Evolutionary conservation across 1,140 invertebrate species (phyloP).

Genomic region (Magallana gigas): DNA sequence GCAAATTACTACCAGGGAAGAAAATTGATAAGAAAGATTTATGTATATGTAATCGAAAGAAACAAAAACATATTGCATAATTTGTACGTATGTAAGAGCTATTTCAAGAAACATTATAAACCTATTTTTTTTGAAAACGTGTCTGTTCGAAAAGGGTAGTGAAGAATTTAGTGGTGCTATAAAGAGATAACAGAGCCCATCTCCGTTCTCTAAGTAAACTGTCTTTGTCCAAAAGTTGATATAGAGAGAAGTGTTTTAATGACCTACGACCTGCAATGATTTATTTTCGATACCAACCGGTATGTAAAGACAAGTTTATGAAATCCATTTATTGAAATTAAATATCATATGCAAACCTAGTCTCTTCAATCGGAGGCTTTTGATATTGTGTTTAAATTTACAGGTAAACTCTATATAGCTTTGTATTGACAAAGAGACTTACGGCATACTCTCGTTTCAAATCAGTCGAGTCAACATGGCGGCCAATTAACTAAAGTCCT

Average conservation of each 20-base stretch:
- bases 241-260: background rate
- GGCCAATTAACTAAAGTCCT: background rate
- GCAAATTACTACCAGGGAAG: no score
- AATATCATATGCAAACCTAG: slow-evolving; percentile 11
- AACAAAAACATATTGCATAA: no score
- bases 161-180: background rate
- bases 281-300: background rate
- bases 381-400: slow-evolving; percentile 17
- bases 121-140: no score
- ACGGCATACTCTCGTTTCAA: background rate
- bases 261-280: background rate
- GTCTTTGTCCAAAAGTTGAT: background rate
- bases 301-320: background rate
- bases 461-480: slow-evolving; percentile 4
- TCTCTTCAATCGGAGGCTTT: slow-evolving; percentile 1
- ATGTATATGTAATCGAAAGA: no score
- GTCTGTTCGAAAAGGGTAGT: background rate
- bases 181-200: background rate
- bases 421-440: slow-evolving; percentile 13
- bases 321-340: slow-evolving; percentile 29
- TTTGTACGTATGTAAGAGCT: no score
- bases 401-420: background rate
- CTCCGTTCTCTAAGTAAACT: background rate
- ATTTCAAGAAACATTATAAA: no score
- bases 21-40: no score